Base-by-base conservation (phyloP, 2,888 invertebrate species). In the Thecophora atra region DNA sequence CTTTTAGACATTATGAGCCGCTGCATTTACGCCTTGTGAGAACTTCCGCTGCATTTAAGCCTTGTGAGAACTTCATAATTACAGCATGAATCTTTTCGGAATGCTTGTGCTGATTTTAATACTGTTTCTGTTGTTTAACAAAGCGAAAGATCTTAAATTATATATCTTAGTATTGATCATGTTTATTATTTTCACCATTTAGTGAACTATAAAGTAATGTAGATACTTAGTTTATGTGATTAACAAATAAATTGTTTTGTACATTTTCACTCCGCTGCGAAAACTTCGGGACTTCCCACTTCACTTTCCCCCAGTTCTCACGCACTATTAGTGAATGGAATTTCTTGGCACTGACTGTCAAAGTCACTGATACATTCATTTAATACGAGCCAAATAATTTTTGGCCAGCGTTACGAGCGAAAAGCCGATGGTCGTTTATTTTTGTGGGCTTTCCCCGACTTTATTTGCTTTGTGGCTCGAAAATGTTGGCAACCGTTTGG, bases 331-430 rank as follows among this genome's bases (percentile, higher is more conserved):
- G 52, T 70, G 70, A 70, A 74, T 74, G 73, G 58, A 58, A 58
- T 56, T 62, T 72, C 73, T 77, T 76, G 76, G 76, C 76, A 75
- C 58, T 24, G 74, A 71, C 71, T 67, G n/a, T n/a, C n/a, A n/a
- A n/a, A n/a, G n/a, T n/a, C n/a, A n/a, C n/a, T 56, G 62, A 51
- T 69, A 63, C 51, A 30, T 52, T 62, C 70, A 62, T 63, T 63
- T 52, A 63, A 70, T n/a, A 19, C 63, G 70, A 62, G 70, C 70
- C 70, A 70, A 70, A 62, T 70, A 69, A 58, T 37, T 70, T 63
- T 70, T 24, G 70, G 58, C 52, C 62, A 70, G 52, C 44, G 19
- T 26, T 54, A 19, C 21, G 54, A 51, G 64, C 15, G 5, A 7
- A 37, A 30, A 67, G 60, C 60, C 21, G 28, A 15, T 68, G 51